Conservation (phyloP, 2,797 vertebrate species). For the Cryptoblepharus egeriae region DNA sequence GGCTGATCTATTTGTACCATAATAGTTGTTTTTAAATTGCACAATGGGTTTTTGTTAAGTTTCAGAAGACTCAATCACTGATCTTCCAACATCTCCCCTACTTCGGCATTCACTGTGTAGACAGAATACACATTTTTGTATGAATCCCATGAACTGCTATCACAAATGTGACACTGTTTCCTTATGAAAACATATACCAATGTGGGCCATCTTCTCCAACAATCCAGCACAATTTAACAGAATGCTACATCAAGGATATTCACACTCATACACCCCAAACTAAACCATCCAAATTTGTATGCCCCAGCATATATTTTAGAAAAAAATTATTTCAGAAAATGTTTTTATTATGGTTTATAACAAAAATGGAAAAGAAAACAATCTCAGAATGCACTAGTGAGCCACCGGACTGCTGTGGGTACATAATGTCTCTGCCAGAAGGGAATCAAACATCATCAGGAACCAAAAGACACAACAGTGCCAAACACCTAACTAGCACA, state of each 20-base stretch:
- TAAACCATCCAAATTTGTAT: too few relatives aligned
- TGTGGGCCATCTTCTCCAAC: too few relatives aligned
- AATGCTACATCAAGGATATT: background rate
- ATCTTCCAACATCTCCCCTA: too few relatives aligned
- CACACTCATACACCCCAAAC: background rate
- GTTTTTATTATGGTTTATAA: conserved; percentile 3
- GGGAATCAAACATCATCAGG: background rate
- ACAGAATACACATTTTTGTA: too few relatives aligned
- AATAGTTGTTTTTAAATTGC: too few relatives aligned
- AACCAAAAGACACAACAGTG: background rate
- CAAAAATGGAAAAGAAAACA: background rate
- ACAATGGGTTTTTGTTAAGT: too few relatives aligned
- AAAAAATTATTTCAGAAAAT: background rate
- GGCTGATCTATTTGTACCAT: too few relatives aligned
- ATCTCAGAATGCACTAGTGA: background rate
- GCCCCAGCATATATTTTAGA: background rate
- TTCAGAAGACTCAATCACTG: too few relatives aligned
- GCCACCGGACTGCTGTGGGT: background rate
- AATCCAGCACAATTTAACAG: background rate
- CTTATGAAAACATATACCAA: too few relatives aligned
- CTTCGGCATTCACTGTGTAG: too few relatives aligned
- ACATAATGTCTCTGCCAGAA: background rate
- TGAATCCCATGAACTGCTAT: too few relatives aligned
- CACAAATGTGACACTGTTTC: too few relatives aligned
- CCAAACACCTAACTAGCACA: background rate